Evolutionary conservation across 1,140 invertebrate genomes (phyloP).

Genomic region (Solen grandis): DNA sequence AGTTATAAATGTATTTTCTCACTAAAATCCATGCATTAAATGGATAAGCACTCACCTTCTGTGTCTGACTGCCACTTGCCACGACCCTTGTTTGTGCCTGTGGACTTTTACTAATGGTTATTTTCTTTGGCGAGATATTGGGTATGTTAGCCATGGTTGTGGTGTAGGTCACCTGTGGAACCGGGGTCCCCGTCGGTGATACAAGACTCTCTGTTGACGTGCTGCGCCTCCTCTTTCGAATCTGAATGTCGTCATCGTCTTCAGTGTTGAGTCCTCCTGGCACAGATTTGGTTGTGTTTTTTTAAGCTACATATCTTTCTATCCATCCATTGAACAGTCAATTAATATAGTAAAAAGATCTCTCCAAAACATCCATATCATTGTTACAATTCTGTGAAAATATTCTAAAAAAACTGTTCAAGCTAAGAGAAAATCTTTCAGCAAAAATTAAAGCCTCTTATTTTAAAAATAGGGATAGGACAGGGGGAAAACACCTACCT

Average conservation of each 20-base stretch:
- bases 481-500: not conserved
- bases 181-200: conserved; percentile 67
- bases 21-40: too few species aligned
- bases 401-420: too few species aligned
- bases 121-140: conserved; percentile 76
- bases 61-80: conserved; percentile 70
- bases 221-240: conserved; percentile 67
- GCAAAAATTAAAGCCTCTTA: too few species aligned
- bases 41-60: conserved; percentile 78
- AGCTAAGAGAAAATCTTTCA: too few species aligned
- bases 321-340: not conserved
- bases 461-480: not conserved
- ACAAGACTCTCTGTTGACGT: conserved; percentile 71
- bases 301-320: not conserved
- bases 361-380: too few species aligned
- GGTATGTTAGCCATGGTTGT: conserved; percentile 65
- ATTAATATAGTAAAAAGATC: too few species aligned
- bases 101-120: conserved; percentile 78
- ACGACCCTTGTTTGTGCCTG: conserved; percentile 68
- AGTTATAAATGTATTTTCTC: too few species aligned
- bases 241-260: conserved; percentile 73
- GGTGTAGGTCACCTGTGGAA: conserved; percentile 63
- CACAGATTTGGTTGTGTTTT: not conserved
- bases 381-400: too few species aligned
- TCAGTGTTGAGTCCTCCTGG: conserved; percentile 72